Evolutionary conservation across 1,140 invertebrate species (phyloP).

Genomic region (Sarcophaga peregrina): DNA sequence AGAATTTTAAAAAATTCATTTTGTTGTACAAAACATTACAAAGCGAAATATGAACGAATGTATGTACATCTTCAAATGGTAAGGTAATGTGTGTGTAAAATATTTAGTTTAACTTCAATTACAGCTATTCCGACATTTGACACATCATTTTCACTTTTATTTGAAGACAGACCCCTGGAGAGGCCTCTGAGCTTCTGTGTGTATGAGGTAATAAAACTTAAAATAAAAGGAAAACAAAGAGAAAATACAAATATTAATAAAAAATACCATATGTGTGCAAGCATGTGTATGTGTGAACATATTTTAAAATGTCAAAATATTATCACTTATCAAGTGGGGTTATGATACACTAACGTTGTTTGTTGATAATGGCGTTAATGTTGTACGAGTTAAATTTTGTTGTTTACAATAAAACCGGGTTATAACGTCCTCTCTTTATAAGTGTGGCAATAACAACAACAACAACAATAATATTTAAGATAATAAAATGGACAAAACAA

Average conservation of each 20-base stretch:
- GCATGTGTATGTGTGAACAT: no score
- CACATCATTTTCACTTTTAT: constrained; percentile 9
- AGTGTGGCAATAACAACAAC: background rate
- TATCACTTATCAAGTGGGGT: no score
- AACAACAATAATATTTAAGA: background rate
- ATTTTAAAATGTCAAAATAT: constrained; percentile 2
- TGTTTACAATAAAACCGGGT: constrained; percentile 1
- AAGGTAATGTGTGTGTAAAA: no score
- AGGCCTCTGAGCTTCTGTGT: background rate
- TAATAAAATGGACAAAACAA: background rate
- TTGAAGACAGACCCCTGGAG: background rate
- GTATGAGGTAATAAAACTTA: background rate
- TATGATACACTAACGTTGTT: background rate
- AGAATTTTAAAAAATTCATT: no score
- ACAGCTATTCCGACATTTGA: background rate
- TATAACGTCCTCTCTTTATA: background rate
- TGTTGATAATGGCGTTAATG: background rate
- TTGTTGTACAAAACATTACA: no score
- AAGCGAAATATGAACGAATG: no score
- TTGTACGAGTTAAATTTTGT: background rate
- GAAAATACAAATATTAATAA: background rate
- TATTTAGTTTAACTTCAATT: background rate
- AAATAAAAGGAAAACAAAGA: background rate
- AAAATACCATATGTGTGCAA: no score
- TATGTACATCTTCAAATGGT: no score